Percentiles rank a stretch among this genome's conserved stretches.
These are phyloP conservation scores for Danio tinwini DNA, from an alignment of 2,797 vertebrate genomes.

Conservation along the genomic window DNA sequence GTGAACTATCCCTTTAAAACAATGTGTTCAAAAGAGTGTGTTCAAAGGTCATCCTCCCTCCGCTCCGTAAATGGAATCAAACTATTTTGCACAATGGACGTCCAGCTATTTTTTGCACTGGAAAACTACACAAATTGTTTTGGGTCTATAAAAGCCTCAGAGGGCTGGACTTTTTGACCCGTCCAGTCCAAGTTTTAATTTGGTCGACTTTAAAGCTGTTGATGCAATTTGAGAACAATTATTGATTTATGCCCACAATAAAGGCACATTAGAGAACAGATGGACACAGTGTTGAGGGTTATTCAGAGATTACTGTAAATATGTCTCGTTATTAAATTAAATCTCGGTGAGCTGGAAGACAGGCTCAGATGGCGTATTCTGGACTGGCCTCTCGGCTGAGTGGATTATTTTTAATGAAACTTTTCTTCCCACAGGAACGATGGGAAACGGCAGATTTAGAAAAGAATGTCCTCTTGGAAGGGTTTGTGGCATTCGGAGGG, in stretches of 20 bases:
- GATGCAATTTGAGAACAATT: neutral
- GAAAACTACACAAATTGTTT: conserved; percentile 19
- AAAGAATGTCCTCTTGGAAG: conserved; percentile 86
- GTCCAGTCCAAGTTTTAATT: neutral
- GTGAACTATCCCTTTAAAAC: neutral
- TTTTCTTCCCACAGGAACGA: conserved; percentile 87
- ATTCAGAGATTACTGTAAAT: conserved; percentile 17
- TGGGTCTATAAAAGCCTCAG: neutral
- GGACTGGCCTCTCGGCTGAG: conserved; percentile 15
- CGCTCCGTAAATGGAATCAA: conserved; percentile 22
- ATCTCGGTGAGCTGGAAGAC: conserved; percentile 9
- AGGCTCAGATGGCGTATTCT: conserved; percentile 1
- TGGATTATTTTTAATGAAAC: conserved; percentile 59
- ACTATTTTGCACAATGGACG: conserved; percentile 46
- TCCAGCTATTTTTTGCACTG: conserved; percentile 8
- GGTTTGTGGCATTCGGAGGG: conserved; percentile 85
- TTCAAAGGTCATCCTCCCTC: neutral
- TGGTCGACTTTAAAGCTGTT: neutral
- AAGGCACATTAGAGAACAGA: neutral
- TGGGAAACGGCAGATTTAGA: conserved; percentile 88
- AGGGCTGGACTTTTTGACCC: neutral
- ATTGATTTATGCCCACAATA: neutral
- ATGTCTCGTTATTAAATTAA: conserved; percentile 20
- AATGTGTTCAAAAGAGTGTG: neutral
- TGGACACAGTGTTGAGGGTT: neutral